Conservation (phyloP, 2,888 invertebrate species). For the Caenorhabditis sp. region DNA sequence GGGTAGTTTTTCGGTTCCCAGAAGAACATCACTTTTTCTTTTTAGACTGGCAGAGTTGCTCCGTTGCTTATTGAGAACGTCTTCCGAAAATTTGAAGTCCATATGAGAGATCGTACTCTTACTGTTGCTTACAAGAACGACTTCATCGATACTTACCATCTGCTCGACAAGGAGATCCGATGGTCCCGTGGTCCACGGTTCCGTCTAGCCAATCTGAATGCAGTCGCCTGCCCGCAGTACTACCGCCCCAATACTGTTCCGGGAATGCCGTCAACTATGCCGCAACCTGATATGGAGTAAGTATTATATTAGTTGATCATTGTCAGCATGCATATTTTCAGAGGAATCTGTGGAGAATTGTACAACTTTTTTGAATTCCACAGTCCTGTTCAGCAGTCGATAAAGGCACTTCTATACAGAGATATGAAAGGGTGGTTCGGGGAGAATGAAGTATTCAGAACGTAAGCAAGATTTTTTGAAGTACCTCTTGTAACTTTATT, state of each 20-base stretch:
- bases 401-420: constrained; percentile 4
- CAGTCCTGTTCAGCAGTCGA: constrained; percentile 26
- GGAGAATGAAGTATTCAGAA: neutral
- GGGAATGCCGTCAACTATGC: constrained; percentile 12
- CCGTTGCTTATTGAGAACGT: neutral
- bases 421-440: neutral
- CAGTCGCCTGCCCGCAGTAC: neutral
- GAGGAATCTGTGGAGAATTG: neutral
- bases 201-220: neutral
- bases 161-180: neutral
- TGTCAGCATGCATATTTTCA: too few species aligned
- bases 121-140: constrained; percentile 4
- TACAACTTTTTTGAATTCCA: neutral
- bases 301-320: too few species aligned
- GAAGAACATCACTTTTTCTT: too few species aligned
- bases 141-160: constrained; percentile 5
- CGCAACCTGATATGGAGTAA: too few species aligned
- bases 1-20: constrained; percentile 7
- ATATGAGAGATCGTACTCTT: constrained; percentile 19
- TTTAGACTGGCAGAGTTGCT: neutral
- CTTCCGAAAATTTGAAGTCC: neutral
- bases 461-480: neutral
- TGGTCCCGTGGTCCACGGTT: neutral
- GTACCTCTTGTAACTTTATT: neutral
- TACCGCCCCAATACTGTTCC: neutral